Evolutionary conservation across 2,113 vertebrate genomes (phyloP).

Genomic region (Cephalopterus ornatus): DNA sequence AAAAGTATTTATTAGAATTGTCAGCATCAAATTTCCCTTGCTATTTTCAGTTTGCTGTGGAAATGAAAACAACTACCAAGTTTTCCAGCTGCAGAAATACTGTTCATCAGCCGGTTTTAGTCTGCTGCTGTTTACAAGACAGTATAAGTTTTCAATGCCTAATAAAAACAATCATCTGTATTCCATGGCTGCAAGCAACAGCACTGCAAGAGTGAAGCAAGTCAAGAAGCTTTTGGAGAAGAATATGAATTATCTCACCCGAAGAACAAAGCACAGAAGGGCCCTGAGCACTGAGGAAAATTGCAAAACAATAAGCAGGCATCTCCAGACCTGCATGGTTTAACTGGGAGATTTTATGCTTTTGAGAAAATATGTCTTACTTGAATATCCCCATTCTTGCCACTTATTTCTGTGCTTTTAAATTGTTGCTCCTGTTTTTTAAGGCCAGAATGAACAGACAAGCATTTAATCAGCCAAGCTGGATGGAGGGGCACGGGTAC

Average conservation of each 20-base stretch:
- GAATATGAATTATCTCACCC: conserved; percentile 51
- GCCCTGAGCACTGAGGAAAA: not conserved
- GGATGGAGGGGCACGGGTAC: not conserved
- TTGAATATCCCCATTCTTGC: not conserved
- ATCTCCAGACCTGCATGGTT: not conserved
- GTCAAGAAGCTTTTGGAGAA: conserved; percentile 17
- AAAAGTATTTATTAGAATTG: not conserved
- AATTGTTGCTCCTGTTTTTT: not conserved
- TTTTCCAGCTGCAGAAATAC: conserved; percentile 1
- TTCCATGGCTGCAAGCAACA: conserved; percentile 41
- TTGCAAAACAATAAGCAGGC: not conserved
- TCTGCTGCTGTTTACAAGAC: conserved; percentile 15
- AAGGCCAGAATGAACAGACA: not conserved
- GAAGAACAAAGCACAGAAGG: conserved; percentile 21
- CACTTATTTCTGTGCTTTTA: not conserved
- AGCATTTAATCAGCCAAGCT: not conserved
- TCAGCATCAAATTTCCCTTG: not conserved
- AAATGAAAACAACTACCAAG: not conserved
- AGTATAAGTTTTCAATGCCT: conserved; percentile 12
- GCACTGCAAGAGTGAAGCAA: not conserved
- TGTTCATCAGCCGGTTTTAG: not conserved
- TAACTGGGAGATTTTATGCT: not conserved
- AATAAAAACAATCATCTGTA: conserved; percentile 60
- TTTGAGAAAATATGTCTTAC: not conserved
- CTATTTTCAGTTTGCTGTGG: not conserved